Conservation (phyloP, 1,140 invertebrate genomes). For the Heliconius nattereri region DNA sequence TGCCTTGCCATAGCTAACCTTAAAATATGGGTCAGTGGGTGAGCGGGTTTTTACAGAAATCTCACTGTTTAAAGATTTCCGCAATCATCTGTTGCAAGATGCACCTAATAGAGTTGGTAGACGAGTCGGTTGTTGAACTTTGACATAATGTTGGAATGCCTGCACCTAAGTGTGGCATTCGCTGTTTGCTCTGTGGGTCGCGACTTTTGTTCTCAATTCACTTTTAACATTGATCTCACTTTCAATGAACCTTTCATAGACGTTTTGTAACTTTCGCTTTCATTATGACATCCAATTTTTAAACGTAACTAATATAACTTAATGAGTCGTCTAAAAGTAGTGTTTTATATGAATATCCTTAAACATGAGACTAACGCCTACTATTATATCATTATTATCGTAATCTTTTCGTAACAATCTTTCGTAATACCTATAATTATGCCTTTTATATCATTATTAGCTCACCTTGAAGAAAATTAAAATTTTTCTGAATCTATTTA, state of each 20-base stretch:
- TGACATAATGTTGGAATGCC: conserved; percentile 65
- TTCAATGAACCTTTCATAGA: conserved; percentile 15
- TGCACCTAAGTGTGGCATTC: conserved; percentile 50
- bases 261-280: conserved; percentile 8
- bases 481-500: conserved; percentile 13
- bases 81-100: conserved; percentile 62
- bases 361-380: not conserved
- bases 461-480: conserved; percentile 9
- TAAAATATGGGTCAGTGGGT: conserved; percentile 40
- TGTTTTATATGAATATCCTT: not conserved
- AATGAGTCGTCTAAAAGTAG: not conserved
- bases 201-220: conserved; percentile 26
- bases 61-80: conserved; percentile 47
- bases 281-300: conserved; percentile 1
- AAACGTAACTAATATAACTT: not conserved
- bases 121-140: conserved; percentile 65
- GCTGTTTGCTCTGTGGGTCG: conserved; percentile 19
- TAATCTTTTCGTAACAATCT: conserved; percentile 33
- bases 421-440: conserved; percentile 30
- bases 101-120: conserved; percentile 60
- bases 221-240: conserved; percentile 23
- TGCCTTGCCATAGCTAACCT: conserved; percentile 17
- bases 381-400: conserved; percentile 26
- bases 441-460: conserved; percentile 27
- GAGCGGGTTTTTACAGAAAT: conserved; percentile 37